Evolutionary conservation across 53 echinoderm and acorn worm genomes (phyloP).

Genomic region (Antedon mediterranea): DNA sequence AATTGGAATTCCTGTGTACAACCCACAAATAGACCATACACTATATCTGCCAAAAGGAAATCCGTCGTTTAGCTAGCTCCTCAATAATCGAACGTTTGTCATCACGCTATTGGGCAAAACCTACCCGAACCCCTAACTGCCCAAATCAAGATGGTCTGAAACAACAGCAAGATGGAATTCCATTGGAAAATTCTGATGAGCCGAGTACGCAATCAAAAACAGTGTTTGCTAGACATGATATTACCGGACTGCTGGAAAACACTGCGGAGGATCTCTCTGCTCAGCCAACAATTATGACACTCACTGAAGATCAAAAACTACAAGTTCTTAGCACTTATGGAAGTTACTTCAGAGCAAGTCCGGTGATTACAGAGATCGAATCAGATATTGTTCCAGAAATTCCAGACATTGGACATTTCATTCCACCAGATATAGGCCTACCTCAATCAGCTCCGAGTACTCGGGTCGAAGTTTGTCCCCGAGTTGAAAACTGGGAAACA

Average conservation of each 20-base stretch:
- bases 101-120: neutral
- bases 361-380: neutral
- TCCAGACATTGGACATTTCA: neutral
- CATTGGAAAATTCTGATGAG: neutral
- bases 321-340: neutral
- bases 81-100: neutral
- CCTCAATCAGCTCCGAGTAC: neutral
- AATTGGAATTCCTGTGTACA: neutral
- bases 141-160: neutral
- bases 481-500: neutral
- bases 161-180: neutral
- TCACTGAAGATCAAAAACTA: neutral
- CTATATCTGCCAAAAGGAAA: neutral
- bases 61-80: neutral
- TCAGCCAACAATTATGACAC: neutral
- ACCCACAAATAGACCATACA: neutral
- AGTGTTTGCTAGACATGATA: neutral
- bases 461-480: neutral
- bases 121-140: neutral
- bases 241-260: neutral
- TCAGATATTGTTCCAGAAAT: too few relatives aligned
- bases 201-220: too few relatives aligned
- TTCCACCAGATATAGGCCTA: neutral
- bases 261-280: neutral
- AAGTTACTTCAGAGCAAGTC: neutral